Conservation (phyloP, 2,113 vertebrate genomes). For the Motacilla tschutschensis region DNA sequence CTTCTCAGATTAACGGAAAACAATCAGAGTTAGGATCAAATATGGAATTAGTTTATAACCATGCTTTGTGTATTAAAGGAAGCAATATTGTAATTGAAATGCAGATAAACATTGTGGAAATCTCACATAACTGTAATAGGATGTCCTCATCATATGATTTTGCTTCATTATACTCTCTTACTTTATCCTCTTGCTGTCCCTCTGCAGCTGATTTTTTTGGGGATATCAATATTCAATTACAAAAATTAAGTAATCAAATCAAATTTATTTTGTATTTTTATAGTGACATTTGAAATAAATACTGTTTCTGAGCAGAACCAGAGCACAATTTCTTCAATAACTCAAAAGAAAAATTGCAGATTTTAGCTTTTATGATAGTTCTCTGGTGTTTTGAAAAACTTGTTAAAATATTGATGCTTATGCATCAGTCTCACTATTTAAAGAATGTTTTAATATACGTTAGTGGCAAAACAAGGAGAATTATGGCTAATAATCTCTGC, state of each 20-base stretch:
- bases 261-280: conserved; percentile 18
- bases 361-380: neutral
- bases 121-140: conserved; percentile 36
- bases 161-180: conserved; percentile 51
- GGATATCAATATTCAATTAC: conserved; percentile 43
- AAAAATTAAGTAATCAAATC: conserved; percentile 23
- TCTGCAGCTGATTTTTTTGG: conserved; percentile 45
- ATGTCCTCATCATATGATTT: conserved; percentile 37
- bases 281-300: neutral
- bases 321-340: neutral
- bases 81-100: conserved; percentile 67
- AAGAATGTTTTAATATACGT: neutral
- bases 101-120: conserved; percentile 43
- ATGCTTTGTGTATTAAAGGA: conserved; percentile 62
- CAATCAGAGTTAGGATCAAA: conserved; percentile 53
- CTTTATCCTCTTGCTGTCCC: conserved; percentile 38
- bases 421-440: neutral
- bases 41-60: conserved; percentile 66
- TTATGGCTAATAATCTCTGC: neutral
- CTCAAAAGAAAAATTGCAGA: neutral
- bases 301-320: neutral
- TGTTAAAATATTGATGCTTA: neutral
- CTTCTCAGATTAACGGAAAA: conserved; percentile 56
- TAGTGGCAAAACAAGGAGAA: neutral
- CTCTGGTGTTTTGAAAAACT: neutral